phyloP scores from a whole-genome alignment of 2,888 invertebrate species.

The Agrochola circellaris region DNA sequence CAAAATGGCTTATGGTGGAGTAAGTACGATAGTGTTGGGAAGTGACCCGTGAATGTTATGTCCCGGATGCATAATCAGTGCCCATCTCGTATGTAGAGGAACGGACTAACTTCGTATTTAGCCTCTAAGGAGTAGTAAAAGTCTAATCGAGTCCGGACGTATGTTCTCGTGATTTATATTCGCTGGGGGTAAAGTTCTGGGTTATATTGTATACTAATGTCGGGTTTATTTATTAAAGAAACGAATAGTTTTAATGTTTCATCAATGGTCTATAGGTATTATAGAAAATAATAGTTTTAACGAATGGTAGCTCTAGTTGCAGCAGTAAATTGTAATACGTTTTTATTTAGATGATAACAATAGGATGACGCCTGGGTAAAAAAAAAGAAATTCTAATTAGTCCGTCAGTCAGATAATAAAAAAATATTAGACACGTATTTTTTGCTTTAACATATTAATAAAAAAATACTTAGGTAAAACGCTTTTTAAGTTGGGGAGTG shows the following conservation, averaged over 20 bases:
- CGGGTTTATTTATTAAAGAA: background rate
- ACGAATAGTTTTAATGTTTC: background rate
- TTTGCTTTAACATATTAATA: no score
- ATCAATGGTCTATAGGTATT: background rate
- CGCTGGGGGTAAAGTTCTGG: slow-evolving; percentile 8
- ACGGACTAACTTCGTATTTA: slow-evolving; percentile 44
- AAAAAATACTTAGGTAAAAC: no score
- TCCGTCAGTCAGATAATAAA: no score
- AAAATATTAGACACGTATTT: no score
- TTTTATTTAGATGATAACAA: background rate
- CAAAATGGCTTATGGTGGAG: background rate
- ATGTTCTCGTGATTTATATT: slow-evolving; percentile 45
- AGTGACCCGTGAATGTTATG: slow-evolving; percentile 40
- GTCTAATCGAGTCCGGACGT: slow-evolving; percentile 44
- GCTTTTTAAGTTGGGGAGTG: no score
- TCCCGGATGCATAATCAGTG: slow-evolving; percentile 57
- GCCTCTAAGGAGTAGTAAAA: slow-evolving; percentile 41
- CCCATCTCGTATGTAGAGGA: slow-evolving; percentile 10
- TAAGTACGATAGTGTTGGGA: slow-evolving; percentile 23
- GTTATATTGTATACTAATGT: background rate
- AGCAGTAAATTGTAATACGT: background rate
- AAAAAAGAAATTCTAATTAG: no score
- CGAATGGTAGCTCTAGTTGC: background rate
- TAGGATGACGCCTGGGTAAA: no score
- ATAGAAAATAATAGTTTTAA: background rate